phyloP scores from a whole-genome alignment of 2,113 vertebrate genomes.

The Passer montanus region DNA sequence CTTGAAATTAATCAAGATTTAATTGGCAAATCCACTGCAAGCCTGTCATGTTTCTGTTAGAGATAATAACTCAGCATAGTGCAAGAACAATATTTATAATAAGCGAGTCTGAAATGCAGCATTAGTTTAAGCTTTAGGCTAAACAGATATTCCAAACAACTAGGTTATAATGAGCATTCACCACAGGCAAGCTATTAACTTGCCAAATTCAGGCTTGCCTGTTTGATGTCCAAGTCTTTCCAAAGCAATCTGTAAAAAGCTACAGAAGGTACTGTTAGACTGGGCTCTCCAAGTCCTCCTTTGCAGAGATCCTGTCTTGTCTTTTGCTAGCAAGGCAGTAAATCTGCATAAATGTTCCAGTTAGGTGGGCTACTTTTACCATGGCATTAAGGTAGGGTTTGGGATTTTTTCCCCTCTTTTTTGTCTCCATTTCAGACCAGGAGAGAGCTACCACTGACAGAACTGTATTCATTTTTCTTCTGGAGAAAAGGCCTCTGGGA shows the following conservation, averaged over 20 bases:
- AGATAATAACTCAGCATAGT: not conserved
- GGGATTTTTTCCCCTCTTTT: rapidly evolving
- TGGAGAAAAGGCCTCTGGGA: not conserved
- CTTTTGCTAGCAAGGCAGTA: not conserved
- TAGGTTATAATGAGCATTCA: not conserved
- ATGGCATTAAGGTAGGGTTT: not conserved
- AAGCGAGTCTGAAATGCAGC: not conserved
- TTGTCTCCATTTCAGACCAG: not conserved
- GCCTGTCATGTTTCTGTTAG: not conserved
- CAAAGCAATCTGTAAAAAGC: not conserved
- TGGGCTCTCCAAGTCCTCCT: not conserved
- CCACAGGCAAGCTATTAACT: not conserved
- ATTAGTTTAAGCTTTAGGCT: not conserved
- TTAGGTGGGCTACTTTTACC: not conserved
- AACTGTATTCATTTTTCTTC: not conserved
- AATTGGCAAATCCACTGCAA: not conserved
- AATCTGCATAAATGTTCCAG: not conserved
- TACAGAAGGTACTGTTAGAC: not conserved
- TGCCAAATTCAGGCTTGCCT: not conserved
- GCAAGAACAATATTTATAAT: not conserved
- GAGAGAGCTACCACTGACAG: not conserved
- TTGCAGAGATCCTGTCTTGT: not conserved
- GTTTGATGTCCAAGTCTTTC: not conserved
- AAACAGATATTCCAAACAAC: not conserved
- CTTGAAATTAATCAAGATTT: not conserved